Evolutionary conservation across 2,113 vertebrate genomes (phyloP).

Genomic region (Hydrolagus affinis): DNA sequence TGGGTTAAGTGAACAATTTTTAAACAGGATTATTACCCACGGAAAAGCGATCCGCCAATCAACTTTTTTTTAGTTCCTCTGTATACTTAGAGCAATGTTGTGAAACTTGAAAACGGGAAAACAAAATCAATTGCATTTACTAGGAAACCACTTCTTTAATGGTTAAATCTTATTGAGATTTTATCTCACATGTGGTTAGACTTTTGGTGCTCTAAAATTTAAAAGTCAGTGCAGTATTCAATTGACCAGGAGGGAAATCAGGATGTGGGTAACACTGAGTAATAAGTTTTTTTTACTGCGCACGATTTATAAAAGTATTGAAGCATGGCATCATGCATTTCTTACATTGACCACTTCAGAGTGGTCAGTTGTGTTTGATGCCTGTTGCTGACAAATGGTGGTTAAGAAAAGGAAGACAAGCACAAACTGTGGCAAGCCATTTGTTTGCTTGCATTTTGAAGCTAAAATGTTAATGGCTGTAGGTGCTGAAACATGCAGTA

Average conservation of each 20-base stretch:
- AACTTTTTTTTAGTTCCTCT: too few species aligned
- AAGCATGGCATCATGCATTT: not conserved
- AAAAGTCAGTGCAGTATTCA: not conserved
- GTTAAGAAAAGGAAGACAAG: not conserved
- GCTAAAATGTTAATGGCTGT: not conserved
- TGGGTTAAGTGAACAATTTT: too few species aligned
- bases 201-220: not conserved
- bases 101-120: too few species aligned
- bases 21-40: too few species aligned
- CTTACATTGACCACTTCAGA: not conserved
- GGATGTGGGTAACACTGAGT: not conserved
- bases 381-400: not conserved
- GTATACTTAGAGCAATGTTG: too few species aligned
- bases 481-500: not conserved
- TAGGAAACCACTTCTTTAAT: too few species aligned
- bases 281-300: not conserved
- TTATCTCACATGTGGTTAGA: too few species aligned
- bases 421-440: not conserved
- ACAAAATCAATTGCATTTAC: too few species aligned
- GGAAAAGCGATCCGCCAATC: too few species aligned
- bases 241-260: slow-evolving; percentile 9
- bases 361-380: not conserved
- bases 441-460: not conserved
- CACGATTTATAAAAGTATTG: not conserved
- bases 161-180: too few species aligned